Evolutionary conservation across 2,888 invertebrate genomes (phyloP), one percentile per base, ranked within the genome.

Genomic region (Drosophila kokeensis): DNA sequence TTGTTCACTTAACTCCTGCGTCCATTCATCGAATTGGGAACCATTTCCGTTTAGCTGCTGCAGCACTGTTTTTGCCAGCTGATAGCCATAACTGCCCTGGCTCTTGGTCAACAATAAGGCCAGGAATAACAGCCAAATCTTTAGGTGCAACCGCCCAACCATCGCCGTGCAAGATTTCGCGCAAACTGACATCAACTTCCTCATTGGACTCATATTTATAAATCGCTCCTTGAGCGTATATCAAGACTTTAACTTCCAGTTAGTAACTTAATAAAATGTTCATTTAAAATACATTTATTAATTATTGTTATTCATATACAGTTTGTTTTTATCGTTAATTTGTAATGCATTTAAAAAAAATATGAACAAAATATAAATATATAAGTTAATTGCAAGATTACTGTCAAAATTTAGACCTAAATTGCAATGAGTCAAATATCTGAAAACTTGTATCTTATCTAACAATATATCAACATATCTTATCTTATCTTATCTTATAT

Each of bases 1-100:
- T 0, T n/a, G 48, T 13, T 30, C 36, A n/a, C 75, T 71, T n/a
- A 78, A 15, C 11, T 70, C 21, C 13, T 7, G 5, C 3, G 67
- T 69, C 82, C 87, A 82, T 0, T 7, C 54, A 5, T 88, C 69
- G 2, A 88, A 81, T 8, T 76, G 61, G 0, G 1, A 15, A 13
- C 7, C 15, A 8, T 53, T 40, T 24, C 2, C 27, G 1, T 50
- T 65, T 7, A 83, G 29, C 8, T 69, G 67, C 11, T 29, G 59
- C 24, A 60, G 4, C 38, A 79, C 45, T 7, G 36, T 49, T 42
- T 29, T 29, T 0, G 30, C 11, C 15, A 63, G 24, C 1, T 53
- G 18, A 3, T 11, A 21, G 13, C 18, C 7, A 40, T 45, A 15
- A 13, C 32, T 40, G 2, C 38, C 38, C 30, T 32, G 21, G 2